Evolutionary conservation across 35 echinoderm and acorn worm genomes (phyloP), one percentile per base, ranked within the genome.

Genomic region (Nesometra sesokonis): DNA sequence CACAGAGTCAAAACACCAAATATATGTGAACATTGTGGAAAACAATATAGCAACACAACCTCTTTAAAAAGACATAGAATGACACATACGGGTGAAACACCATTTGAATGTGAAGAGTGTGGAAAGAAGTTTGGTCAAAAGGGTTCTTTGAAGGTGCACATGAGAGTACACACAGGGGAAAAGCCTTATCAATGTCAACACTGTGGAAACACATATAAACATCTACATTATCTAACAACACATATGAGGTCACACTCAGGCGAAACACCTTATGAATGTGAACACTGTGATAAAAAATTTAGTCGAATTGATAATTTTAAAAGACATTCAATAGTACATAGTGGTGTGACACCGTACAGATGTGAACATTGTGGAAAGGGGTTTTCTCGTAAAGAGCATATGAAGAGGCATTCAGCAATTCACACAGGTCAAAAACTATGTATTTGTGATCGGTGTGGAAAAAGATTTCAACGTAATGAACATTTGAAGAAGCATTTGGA

Each of bases 241-340:
- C 86, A 93, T 79, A 15, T 43, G 4, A 43, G 38, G 38, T 15
- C 15, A 43, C 38, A 43, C 15, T 7, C 83, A 30, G 37, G 46
- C 3, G 83, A 88, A 77, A 89, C 52, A 80, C 82, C 86, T 0
- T 93, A 85, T 67, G 23, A 57, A 29, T 93, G 91, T 85, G 76
- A 80, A 17, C 27, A 35, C 27, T 90, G 89, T 79, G 47, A 35
- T 15, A 85, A 31, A n/a, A 35, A 37, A 30, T 90, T 90, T 77
- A 31, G 23, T 31, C 36, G 85, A 35, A 79, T 17, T 0, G 36
- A 34, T 34, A n/a, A 35, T 11, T 34, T 82, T 13, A 79, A 46
- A 5, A 82, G 32, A 32, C 87, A 89, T 76, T 89, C 0, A 7
- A 31, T 13, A 89, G n/a, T n/a, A n/a, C n/a, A n/a, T n/a, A n/a